These are phyloP conservation scores for Diachasma alloeum DNA, from an alignment of 1,140 invertebrate species.

Conservation along the genomic window DNA sequence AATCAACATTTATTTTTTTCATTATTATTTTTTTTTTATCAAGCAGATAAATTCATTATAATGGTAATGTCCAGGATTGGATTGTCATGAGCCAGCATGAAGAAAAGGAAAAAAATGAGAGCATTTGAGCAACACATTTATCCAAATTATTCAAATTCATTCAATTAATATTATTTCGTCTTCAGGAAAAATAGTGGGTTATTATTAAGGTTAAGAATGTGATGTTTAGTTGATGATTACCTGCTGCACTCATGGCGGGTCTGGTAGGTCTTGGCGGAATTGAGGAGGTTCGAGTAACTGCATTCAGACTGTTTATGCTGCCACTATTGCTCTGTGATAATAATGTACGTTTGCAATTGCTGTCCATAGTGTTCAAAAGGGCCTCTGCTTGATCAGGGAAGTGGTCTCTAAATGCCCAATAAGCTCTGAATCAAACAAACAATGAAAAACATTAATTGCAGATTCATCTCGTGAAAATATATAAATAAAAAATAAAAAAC, in stretches of 20 bases:
- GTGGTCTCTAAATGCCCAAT: slow-evolving; percentile 88
- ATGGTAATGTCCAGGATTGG: not conserved
- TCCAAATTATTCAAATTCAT: not conserved
- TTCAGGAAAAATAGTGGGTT: too few species aligned
- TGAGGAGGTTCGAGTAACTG: slow-evolving; percentile 53
- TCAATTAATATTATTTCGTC: too few species aligned
- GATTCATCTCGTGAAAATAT: too few species aligned
- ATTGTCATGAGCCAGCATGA: not conserved
- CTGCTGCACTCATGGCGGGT: slow-evolving; percentile 56
- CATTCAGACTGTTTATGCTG: slow-evolving; percentile 65
- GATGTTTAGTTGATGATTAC: slow-evolving; percentile 34
- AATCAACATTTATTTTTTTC: not conserved
- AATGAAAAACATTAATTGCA: not conserved
- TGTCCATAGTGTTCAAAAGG: slow-evolving; percentile 84
- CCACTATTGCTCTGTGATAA: slow-evolving; percentile 67
- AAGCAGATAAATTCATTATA: not conserved
- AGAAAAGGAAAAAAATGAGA: not conserved
- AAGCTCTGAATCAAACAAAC: slow-evolving; percentile 74
- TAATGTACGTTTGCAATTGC: slow-evolving; percentile 83
- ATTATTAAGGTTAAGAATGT: too few species aligned
- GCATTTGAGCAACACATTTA: not conserved
- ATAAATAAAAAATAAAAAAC: too few species aligned
- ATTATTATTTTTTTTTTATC: too few species aligned
- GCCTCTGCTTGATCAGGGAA: slow-evolving; percentile 91
- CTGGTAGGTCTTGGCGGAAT: slow-evolving; percentile 57